Percentiles rank a stretch among this genome's conserved stretches.
Conservation (phyloP, 2,113 vertebrate genomes). For the Bos javanicus region DNA sequence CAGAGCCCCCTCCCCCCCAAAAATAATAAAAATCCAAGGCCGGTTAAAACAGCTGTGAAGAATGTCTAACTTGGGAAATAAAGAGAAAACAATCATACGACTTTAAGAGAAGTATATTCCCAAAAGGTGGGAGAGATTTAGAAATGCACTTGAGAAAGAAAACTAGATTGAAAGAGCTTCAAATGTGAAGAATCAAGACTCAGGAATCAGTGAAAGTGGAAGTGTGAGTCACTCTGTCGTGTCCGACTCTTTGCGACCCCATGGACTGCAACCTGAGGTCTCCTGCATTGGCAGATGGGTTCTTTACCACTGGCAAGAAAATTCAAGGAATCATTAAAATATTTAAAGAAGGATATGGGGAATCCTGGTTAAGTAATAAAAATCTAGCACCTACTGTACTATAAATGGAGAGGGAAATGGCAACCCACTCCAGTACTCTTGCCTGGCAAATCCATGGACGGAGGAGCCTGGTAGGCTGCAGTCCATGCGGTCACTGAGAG, state of each 20-base stretch:
- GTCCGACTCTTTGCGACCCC: accelerated
- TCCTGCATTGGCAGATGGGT: neutral
- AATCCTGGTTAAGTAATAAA: too few relatives aligned
- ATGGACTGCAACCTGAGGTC: neutral
- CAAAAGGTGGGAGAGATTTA: neutral
- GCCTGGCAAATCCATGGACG: accelerated
- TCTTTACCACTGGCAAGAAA: neutral
- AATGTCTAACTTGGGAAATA: neutral
- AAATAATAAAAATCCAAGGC: too few relatives aligned
- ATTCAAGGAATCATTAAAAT: neutral
- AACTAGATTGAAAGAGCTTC: neutral
- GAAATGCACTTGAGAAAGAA: neutral
- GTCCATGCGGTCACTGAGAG: accelerated
- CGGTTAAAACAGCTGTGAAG: neutral
- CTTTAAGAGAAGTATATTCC: accelerated
- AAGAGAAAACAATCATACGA: too few relatives aligned
- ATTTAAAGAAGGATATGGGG: too few relatives aligned
- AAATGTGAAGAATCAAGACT: accelerated
- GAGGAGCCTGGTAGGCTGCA: too few relatives aligned
- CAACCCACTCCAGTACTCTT: too few relatives aligned
- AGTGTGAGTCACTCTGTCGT: accelerated
- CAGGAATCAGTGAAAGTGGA: neutral
- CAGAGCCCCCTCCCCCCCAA: too few relatives aligned
- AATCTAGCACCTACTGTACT: neutral
- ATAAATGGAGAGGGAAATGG: neutral